Evolutionary conservation across 2,888 invertebrate species (phyloP).

Genomic region (Drosophila melanosoma): DNA sequence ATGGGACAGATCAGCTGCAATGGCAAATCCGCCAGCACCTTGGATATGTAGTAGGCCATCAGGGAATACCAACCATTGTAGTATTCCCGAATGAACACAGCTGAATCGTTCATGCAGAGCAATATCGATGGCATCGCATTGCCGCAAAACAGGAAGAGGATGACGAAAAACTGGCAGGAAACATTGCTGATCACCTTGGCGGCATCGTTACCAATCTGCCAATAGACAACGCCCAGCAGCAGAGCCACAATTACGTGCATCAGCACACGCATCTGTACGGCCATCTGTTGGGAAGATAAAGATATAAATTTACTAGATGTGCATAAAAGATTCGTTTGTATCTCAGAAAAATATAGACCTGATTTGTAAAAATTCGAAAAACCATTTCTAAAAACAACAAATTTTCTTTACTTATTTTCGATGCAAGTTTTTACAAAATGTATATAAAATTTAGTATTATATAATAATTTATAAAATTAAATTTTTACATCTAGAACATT

Average conservation of each 20-base stretch:
- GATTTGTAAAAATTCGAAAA: neutral
- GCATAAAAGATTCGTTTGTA: neutral
- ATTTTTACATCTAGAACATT: no score
- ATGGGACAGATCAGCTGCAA: slow-evolving; percentile 91
- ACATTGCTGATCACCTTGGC: slow-evolving; percentile 92
- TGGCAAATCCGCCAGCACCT: slow-evolving; percentile 91
- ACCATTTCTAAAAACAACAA: neutral
- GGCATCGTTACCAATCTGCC: slow-evolving; percentile 93
- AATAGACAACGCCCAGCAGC: slow-evolving; percentile 92
- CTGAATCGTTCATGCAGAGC: slow-evolving; percentile 93
- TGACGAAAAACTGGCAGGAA: slow-evolving; percentile 94
- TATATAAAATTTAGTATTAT: no score
- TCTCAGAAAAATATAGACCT: neutral
- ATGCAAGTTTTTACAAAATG: neutral
- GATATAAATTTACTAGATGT: no score
- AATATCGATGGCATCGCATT: slow-evolving; percentile 95
- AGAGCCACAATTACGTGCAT: slow-evolving; percentile 93
- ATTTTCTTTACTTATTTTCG: neutral
- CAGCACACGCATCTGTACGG: slow-evolving; percentile 88
- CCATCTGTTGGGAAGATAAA: slow-evolving; percentile 60
- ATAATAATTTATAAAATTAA: no score
- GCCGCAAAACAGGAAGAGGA: slow-evolving; percentile 96
- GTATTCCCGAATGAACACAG: slow-evolving; percentile 92
- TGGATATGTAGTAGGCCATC: slow-evolving; percentile 92
- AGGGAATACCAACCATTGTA: slow-evolving; percentile 95